Evolutionary conservation across 2,797 vertebrate species (phyloP).

Genomic region (Characodon lateralis): DNA sequence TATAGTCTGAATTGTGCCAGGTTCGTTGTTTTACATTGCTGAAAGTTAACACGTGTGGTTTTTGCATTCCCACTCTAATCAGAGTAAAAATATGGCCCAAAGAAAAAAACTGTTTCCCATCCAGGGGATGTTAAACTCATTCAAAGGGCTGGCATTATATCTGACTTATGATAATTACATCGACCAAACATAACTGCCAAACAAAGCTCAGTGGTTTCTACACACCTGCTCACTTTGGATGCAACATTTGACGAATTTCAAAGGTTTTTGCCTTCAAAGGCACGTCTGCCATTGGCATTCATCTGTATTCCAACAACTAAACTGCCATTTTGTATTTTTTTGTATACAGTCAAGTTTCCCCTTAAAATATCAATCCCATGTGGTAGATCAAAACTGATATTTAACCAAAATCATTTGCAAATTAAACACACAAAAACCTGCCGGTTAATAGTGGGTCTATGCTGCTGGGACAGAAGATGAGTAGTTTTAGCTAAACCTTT

Average conservation of each 20-base stretch:
- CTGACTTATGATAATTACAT: constrained; percentile 66
- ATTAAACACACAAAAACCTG: not conserved
- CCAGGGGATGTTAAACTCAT: constrained; percentile 52
- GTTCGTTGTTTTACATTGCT: constrained; percentile 24
- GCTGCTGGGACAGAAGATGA: not conserved
- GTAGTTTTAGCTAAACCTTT: not conserved
- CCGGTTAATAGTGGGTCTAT: no score
- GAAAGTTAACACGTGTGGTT: constrained; percentile 39
- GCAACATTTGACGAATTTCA: constrained; percentile 46
- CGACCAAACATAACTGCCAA: constrained; percentile 59
- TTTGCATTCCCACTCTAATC: constrained; percentile 31
- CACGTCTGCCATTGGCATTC: constrained; percentile 30
- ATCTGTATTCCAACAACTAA: constrained; percentile 23
- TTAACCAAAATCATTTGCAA: not conserved
- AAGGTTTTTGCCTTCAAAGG: constrained; percentile 41
- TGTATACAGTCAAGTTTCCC: not conserved
- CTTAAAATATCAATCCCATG: not conserved
- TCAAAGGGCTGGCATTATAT: constrained; percentile 60
- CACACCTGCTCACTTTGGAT: constrained; percentile 66
- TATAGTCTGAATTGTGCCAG: constrained; percentile 35
- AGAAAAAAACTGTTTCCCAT: constrained; percentile 27
- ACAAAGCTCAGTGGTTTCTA: constrained; percentile 50
- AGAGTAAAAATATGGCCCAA: constrained; percentile 34
- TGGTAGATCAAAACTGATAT: not conserved
- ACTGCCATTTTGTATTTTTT: constrained; percentile 19